Percentiles rank a stretch among this genome's conserved stretches.
Conservation (phyloP, 2,797 vertebrate species). For the Protonibea diacanthus region DNA sequence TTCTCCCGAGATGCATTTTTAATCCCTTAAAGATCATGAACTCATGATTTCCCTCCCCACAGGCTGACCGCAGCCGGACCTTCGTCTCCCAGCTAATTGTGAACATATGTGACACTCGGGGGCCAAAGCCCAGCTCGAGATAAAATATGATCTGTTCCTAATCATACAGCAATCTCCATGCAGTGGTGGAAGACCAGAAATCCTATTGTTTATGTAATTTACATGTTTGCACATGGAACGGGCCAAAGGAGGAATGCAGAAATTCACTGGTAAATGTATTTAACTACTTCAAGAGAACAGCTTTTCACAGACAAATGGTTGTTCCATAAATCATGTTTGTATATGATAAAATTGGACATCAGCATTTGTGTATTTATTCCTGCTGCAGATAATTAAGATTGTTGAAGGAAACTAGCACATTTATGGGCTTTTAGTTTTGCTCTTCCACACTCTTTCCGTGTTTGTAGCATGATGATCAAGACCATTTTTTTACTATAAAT, state of each 20-base stretch:
- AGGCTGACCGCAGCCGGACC: slow-evolving; percentile 73
- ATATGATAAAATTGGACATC: slow-evolving; percentile 10
- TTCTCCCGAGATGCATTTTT: slow-evolving; percentile 46
- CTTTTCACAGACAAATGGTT: background rate
- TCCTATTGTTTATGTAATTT: slow-evolving; percentile 51
- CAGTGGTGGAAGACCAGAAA: slow-evolving; percentile 40
- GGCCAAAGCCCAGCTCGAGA: slow-evolving; percentile 31
- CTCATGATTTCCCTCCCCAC: slow-evolving; percentile 71
- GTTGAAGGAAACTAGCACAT: background rate
- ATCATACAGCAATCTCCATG: slow-evolving; percentile 49
- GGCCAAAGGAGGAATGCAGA: slow-evolving; percentile 15
- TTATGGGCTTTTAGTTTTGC: background rate
- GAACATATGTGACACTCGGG: slow-evolving; percentile 67
- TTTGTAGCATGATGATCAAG: background rate
- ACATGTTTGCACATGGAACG: slow-evolving; percentile 42
- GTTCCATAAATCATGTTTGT: slow-evolving; percentile 15
- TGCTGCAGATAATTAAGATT: background rate
- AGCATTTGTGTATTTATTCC: slow-evolving; percentile 14
- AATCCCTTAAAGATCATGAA: slow-evolving; percentile 73
- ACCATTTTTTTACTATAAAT: background rate
- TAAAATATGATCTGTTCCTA: slow-evolving; percentile 55
- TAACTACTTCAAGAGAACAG: background rate
- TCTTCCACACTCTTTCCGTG: background rate
- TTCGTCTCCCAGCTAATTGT: slow-evolving; percentile 69
- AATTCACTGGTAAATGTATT: slow-evolving; percentile 12